Percentiles rank a stretch among this genome's conserved stretches.
Conservation (phyloP, 2,888 invertebrate genomes). For the Acanthosepion esculentum region DNA sequence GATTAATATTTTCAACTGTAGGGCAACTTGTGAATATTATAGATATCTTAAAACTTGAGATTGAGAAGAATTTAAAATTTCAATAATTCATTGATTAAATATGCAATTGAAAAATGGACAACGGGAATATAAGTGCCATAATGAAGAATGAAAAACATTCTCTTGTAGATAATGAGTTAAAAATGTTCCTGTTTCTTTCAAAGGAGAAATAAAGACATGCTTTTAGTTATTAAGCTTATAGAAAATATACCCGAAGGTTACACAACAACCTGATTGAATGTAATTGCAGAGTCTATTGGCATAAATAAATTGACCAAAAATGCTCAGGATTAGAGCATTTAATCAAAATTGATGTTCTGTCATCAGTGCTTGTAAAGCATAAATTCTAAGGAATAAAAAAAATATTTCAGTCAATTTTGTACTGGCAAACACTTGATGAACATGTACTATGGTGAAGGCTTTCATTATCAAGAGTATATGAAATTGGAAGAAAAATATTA, state of each 20-base stretch:
- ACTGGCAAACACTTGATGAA: not conserved
- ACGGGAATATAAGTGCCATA: not conserved
- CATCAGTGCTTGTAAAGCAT: not conserved
- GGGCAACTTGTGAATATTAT: no score
- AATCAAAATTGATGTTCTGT: not conserved
- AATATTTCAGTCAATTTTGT: not conserved
- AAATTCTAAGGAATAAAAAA: not conserved
- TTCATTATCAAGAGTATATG: not conserved
- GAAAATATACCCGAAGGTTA: not conserved
- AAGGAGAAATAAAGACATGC: not conserved
- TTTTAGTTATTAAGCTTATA: not conserved
- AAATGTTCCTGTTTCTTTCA: not conserved
- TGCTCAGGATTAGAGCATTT: not conserved
- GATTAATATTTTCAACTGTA: no score
- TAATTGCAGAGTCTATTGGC: not conserved
- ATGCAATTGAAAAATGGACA: not conserved
- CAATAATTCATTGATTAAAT: not conserved
- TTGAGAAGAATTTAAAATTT: not conserved
- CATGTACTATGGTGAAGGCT: not conserved
- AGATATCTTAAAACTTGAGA: no score
- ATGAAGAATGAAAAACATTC: no score
- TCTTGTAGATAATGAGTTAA: no score
- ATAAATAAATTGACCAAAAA: not conserved
- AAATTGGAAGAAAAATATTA: not conserved
- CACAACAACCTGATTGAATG: not conserved